phyloP scores from a whole-genome alignment of 2,888 invertebrate species.

The Theodoxus fluviatilis region DNA sequence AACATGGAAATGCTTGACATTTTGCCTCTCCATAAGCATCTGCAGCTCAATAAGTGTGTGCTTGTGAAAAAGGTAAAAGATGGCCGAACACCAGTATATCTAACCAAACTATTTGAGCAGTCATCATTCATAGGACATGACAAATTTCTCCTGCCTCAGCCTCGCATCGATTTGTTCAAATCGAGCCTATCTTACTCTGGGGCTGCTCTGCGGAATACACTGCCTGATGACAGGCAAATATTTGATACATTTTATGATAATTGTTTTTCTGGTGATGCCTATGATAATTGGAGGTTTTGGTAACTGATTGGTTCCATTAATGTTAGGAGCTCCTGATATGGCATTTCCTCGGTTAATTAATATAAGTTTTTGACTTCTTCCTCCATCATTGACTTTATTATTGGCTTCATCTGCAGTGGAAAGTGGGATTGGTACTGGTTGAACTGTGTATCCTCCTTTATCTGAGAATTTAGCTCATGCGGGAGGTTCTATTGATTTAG shows the following conservation, averaged over 20 bases:
- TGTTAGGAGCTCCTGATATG: constrained; percentile 81
- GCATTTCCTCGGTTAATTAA: constrained; percentile 85
- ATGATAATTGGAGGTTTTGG: constrained; percentile 77
- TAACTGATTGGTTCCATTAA: constrained; percentile 80
- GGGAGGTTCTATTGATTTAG: constrained; percentile 76
- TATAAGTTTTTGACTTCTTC: constrained; percentile 83
- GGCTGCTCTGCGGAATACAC: too few species aligned
- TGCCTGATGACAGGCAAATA: too few species aligned
- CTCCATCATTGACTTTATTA: constrained; percentile 75
- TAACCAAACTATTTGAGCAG: too few species aligned
- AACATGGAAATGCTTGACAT: too few species aligned
- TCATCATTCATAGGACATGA: too few species aligned
- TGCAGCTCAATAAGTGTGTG: too few species aligned
- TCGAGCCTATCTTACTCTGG: too few species aligned
- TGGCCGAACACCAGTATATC: too few species aligned
- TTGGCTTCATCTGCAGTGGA: constrained; percentile 74
- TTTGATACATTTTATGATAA: constrained; percentile 83
- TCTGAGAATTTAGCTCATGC: constrained; percentile 73
- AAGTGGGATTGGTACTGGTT: constrained; percentile 79
- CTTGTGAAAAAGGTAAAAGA: too few species aligned
- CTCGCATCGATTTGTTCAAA: too few species aligned
- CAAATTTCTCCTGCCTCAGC: too few species aligned
- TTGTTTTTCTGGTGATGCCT: constrained; percentile 77
- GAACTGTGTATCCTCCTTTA: constrained; percentile 80
- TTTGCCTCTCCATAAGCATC: too few species aligned